Evolutionary conservation across 2,113 vertebrate species (phyloP), one percentile per base, ranked within the genome.

Genomic region (Ageneiosus marmoratus): DNA sequence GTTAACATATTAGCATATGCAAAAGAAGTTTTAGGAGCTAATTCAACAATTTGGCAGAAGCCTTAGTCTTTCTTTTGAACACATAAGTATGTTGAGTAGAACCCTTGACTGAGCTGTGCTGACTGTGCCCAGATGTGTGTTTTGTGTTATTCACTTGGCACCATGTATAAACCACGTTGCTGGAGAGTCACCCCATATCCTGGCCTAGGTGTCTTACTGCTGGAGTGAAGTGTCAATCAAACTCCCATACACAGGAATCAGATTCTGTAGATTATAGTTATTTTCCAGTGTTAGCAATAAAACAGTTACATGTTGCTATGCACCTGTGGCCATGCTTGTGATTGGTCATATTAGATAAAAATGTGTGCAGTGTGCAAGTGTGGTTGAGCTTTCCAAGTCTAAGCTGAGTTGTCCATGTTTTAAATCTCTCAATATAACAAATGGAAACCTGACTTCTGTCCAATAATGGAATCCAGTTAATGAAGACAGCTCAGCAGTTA

Each of bases 61-160:
- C 24, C 2, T 46, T 2, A 7, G 44, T 27, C 6, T 46, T 27
- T 72, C 18, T 27, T 72, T 8, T 27, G n/a, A 72, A 46, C 24
- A 72, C 22, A n/a, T 63, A 70, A 44, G 37, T 70, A 46, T 46
- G 9, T 27, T 72, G n/a, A 72, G 69, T 27, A 27, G n/a, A 50
- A 48, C 6, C 13, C 24, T 72, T 46, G 44, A 72, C 16, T 72
- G 41, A 48, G 46, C 2, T 73, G 70, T 48, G 44, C 6, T 1
- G 44, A 15, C 48, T 13, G 12, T 73, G 44, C 44, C 44, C 44
- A 73, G 44, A 24, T 9, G 10, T n/a, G 44, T 73, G 70, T 29
- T 73, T 73, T 73, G 70, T 8, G 44, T 73, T 73, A 27, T 73
- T n/a, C 44, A 18, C 34, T 72, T 72, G 69, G 41, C 41, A 50